Evolutionary conservation across 2,888 invertebrate species (phyloP), one percentile per base, ranked within the genome.

Genomic region (Mycalesis mineus): DNA sequence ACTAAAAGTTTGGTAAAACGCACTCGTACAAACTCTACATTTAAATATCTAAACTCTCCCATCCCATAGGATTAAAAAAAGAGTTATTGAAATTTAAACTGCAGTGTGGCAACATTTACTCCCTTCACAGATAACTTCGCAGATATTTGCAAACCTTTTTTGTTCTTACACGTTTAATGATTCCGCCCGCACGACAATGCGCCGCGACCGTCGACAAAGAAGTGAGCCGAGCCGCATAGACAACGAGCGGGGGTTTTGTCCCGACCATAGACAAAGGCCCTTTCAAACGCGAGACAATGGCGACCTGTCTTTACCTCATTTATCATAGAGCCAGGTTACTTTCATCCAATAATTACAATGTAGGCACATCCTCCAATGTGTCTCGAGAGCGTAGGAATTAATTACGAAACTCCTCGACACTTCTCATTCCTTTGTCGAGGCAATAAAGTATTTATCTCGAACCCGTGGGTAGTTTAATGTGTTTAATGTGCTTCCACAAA

Each of bases 281-380:
- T 88, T 88, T 88, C 82, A 88, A 82, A 74, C 75, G 69, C 72
- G 71, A 78, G 76, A 88, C 88, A 88, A 88, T 86, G 76, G 77
- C 65, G 76, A 65, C 73, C 77, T 80, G 81, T 82, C 83, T 83
- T 80, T 80, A 82, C 80, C 77, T 89, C 88, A 88, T 89, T 88
- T 86, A 87, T 89, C 88, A 88, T 84, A 81, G 80, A 82, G 79
- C 75, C 85, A 84, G 82, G 84, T 83, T 82, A 88, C 88, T 88
- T 86, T 88, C 88, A 87, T 84, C 81, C 81, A 80, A 82, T 88
- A 84, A 88, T 88, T 87, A 88, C 84, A 84, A 85, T 80, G 86
- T 78, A 52, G 72, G 72, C 60, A 61, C 76, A 76, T 74, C 78
- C 79, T 73, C 74, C 73, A 71, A 73, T 69, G 40, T 40, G 40